Percentiles rank a stretch among this genome's conserved stretches.
Conservation (phyloP, 2,888 invertebrate genomes). For the Seira sanloemensis region DNA sequence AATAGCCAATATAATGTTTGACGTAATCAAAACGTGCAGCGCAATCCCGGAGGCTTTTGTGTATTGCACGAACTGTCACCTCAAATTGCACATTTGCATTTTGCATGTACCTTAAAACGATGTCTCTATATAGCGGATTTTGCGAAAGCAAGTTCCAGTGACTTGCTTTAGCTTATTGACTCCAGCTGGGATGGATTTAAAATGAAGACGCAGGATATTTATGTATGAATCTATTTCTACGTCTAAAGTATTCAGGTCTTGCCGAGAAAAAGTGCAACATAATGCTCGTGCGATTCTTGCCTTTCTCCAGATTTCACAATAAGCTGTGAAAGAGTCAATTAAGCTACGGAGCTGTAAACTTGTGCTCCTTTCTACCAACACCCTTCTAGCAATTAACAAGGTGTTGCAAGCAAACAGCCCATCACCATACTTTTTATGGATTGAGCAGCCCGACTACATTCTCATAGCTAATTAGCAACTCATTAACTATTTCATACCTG, state of each 20-base stretch:
- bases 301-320: neutral
- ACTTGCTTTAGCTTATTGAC: too few relatives aligned
- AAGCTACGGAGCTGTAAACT: neutral
- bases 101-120: too few relatives aligned
- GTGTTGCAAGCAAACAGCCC: neutral
- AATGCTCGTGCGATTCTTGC: neutral
- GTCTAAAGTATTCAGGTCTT: neutral
- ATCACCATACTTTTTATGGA: neutral
- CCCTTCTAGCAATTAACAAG: conserved; percentile 4
- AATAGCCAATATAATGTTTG: too few relatives aligned
- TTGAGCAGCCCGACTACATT: neutral
- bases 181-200: neutral
- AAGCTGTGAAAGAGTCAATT: neutral
- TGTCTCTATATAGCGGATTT: too few relatives aligned
- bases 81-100: too few relatives aligned
- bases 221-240: neutral
- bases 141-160: too few relatives aligned
- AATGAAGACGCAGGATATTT: neutral
- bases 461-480: conserved; percentile 23
- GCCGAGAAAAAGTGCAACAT: neutral
- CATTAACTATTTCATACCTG: conserved; percentile 22
- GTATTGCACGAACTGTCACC: too few relatives aligned
- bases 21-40: too few relatives aligned
- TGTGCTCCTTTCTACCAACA: neutral
- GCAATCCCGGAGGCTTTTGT: too few relatives aligned